Percentiles rank a stretch among this genome's conserved stretches.
Conservation (phyloP, 2,888 invertebrate species). For the Temnothorax unifasciatus region DNA sequence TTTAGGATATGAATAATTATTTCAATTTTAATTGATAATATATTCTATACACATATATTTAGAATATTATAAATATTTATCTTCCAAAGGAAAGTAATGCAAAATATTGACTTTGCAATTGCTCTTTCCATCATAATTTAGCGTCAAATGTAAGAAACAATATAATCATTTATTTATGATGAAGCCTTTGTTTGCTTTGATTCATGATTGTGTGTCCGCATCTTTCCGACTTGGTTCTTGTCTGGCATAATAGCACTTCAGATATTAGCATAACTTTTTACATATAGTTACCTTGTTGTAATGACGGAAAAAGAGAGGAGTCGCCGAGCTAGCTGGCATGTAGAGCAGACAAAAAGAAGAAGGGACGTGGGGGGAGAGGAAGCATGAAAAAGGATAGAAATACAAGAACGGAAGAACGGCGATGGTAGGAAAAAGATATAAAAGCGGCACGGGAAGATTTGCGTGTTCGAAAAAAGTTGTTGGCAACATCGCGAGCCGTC, state of each 20-base stretch:
- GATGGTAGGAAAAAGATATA: constrained; percentile 57
- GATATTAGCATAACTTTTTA: constrained; percentile 80
- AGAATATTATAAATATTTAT: background rate
- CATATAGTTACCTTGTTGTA: constrained; percentile 72
- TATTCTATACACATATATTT: background rate
- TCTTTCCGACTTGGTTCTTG: constrained; percentile 52
- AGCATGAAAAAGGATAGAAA: constrained; percentile 59
- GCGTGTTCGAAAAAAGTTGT: constrained; percentile 55
- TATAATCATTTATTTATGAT: constrained; percentile 5
- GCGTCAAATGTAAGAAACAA: constrained; percentile 70
- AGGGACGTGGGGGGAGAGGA: constrained; percentile 43
- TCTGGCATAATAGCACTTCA: constrained; percentile 59
- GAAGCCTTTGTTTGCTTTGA: constrained; percentile 2
- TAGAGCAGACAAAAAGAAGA: constrained; percentile 32
- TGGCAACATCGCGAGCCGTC: constrained; percentile 56
- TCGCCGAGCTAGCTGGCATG: constrained; percentile 35
- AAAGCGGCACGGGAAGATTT: constrained; percentile 56
- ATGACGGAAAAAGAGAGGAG: constrained; percentile 59
- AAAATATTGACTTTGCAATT: background rate
- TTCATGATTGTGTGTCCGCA: constrained; percentile 12
- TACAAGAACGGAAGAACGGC: constrained; percentile 53
- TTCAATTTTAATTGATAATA: background rate
- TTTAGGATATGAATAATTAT: background rate
- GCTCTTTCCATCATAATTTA: constrained; percentile 62
- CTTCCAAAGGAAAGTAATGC: background rate